phyloP scores from a whole-genome alignment of 2,888 invertebrate species.

The Cryptocephalus moraei region DNA sequence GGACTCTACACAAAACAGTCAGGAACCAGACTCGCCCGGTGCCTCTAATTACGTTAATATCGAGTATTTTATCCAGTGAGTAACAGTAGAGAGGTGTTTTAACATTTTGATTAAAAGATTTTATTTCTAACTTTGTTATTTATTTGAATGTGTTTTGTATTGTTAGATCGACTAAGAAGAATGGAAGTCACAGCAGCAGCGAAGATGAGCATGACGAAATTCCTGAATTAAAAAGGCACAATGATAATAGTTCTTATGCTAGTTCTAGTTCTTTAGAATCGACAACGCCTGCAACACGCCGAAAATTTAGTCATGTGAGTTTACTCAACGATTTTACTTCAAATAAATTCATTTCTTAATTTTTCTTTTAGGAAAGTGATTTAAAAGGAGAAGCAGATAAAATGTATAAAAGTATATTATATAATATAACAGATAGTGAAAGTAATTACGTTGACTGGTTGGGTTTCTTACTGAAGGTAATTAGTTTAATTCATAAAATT shows the following conservation, averaged over 20 bases:
- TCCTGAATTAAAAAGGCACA: constrained; percentile 33
- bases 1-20: constrained; percentile 36
- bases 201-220: constrained; percentile 39
- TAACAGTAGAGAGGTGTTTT: constrained; percentile 12
- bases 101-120: not conserved
- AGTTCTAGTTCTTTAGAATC: constrained; percentile 42
- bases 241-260: constrained; percentile 37
- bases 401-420: constrained; percentile 81
- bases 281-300: constrained; percentile 37
- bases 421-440: constrained; percentile 86
- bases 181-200: constrained; percentile 28
- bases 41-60: constrained; percentile 87
- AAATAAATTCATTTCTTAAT: not conserved
- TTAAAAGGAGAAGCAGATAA: constrained; percentile 61
- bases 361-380: constrained; percentile 15
- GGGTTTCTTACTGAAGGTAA: constrained; percentile 78
- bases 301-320: constrained; percentile 32
- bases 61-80: constrained; percentile 81
- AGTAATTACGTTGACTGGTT: constrained; percentile 83
- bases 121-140: not conserved
- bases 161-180: constrained; percentile 24
- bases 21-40: constrained; percentile 68
- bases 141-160: not conserved
- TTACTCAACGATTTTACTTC: not conserved
- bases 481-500: not conserved